Evolutionary conservation across 2,888 invertebrate genomes (phyloP), one percentile per base, ranked within the genome.

Genomic region (Epinotia bilunana): DNA sequence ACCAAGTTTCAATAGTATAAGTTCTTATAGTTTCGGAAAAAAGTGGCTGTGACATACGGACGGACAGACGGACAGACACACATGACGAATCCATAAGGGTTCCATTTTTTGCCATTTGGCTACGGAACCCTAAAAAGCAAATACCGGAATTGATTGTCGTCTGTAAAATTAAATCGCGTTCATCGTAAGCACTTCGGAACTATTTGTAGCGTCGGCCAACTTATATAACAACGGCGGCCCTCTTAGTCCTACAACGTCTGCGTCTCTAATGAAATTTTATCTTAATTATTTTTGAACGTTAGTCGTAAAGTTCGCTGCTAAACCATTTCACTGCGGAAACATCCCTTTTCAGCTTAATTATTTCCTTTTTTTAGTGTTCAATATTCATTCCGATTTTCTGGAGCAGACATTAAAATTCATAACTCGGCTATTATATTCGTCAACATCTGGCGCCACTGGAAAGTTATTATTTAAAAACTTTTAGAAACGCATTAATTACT

Each of bases 361-460:
- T 90, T 90, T 89, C 84, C 86, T 88, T 88, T 87, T 90, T 88
- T 86, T 86, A 82, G 84, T 87, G 87, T 88, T 90, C 90, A 91
- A 91, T 92, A 91, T 92, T 89, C 89, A 87, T 91, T 88, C 83
- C 78, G 88, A 90, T 91, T 90, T 90, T 89, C 87, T 83, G 80
- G 87, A 87, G 88, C 81, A 86, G 86, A 87, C 87, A 90, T 91
- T 91, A 90, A 91, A 91, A 92, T 92, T 93, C 91, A 93, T 91
- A 90, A 89, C 89, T 88, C 82, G 81, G 88, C 89, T 88, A 89
- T 91, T 88, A 90, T 86, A 87, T 87, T 88, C 88, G 87, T 90
- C 90, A 91, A 89, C 92, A 93, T 90, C 91, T 92, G 92, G 88
- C 88, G 88, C 88, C 83, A 83, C 86, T 84, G 85, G 82, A 85